A percentile compares a stretch with the other conserved stretches of the same genome.
These are phyloP conservation scores for Chelmon rostratus DNA, from an alignment of 2,797 vertebrate species.

Conservation along the genomic window DNA sequence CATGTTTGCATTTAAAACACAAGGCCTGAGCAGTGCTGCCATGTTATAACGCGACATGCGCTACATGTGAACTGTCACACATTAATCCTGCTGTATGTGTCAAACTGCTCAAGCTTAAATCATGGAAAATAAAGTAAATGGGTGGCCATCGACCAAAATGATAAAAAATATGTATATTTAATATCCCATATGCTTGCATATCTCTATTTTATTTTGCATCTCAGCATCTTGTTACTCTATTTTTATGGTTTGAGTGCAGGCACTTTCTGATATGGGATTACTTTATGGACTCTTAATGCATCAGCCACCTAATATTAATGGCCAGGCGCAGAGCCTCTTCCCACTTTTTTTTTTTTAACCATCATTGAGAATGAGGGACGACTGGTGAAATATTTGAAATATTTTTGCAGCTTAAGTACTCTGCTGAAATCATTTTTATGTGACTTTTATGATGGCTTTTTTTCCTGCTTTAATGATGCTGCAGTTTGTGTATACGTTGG, in stretches of 20 bases:
- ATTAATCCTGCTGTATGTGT: conserved; percentile 32
- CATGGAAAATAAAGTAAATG: conserved; percentile 53
- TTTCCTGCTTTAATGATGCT: conserved; percentile 62
- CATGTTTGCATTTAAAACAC: conserved; percentile 31
- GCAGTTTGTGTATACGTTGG: conserved; percentile 64
- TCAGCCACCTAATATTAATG: conserved; percentile 61
- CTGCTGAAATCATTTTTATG: conserved; percentile 58
- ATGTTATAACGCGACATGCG: conserved; percentile 39
- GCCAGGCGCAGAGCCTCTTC: neutral
- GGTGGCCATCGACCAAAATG: conserved; percentile 57
- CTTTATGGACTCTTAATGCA: conserved; percentile 71
- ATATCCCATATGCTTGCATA: conserved; percentile 48
- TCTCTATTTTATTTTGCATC: conserved; percentile 56
- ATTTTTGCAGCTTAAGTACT: conserved; percentile 46
- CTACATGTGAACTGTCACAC: conserved; percentile 52
- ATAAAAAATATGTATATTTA: neutral
- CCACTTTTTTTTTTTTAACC: conserved; percentile 8
- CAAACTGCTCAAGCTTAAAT: conserved; percentile 47
- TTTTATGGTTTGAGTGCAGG: conserved; percentile 69
- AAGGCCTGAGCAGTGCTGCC: conserved; percentile 29
- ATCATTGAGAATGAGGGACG: conserved; percentile 20
- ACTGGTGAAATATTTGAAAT: conserved; percentile 45
- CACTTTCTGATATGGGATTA: conserved; percentile 52
- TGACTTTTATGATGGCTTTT: conserved; percentile 43
- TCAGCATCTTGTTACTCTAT: conserved; percentile 39